Percentiles rank a stretch among this genome's conserved stretches.
Evolutionary conservation across 2,888 invertebrate genomes (phyloP).

Genomic region (Euplexia lucipara): DNA sequence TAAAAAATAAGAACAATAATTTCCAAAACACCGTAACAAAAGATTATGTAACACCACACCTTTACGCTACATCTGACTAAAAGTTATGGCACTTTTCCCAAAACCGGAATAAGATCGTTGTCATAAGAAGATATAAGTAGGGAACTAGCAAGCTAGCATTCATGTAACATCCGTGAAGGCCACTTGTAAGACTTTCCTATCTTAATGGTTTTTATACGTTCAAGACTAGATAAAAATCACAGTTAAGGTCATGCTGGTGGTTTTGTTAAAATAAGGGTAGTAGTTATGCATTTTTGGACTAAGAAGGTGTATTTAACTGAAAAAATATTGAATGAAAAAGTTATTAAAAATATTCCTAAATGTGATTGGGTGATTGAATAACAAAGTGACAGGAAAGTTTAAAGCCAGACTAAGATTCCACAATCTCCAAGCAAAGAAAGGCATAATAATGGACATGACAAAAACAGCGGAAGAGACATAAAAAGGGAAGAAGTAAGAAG

Average conservation of each 20-base stretch:
- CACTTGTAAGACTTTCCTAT: conserved; percentile 43
- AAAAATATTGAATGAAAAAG: no score
- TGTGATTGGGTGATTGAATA: no score
- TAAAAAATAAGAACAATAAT: neutral
- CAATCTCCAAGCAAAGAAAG: no score
- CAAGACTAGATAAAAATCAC: neutral
- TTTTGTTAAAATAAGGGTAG: no score
- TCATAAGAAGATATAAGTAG: neutral
- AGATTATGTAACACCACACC: neutral
- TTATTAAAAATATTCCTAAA: no score
- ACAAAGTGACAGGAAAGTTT: neutral
- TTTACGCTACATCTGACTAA: neutral
- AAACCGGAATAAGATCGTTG: conserved; percentile 17
- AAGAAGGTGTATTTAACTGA: no score
- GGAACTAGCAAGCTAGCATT: conserved; percentile 31
- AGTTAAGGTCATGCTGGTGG: no score
- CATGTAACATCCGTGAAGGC: conserved; percentile 54
- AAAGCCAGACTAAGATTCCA: no score
- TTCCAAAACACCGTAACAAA: neutral
- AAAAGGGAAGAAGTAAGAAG: neutral
- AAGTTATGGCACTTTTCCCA: neutral
- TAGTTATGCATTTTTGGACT: no score
- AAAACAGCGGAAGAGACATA: neutral
- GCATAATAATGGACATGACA: no score
- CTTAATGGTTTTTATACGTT: neutral